Percentiles rank a stretch among this genome's conserved stretches.
Evolutionary conservation across 2,888 invertebrate genomes (phyloP).

Genomic region (Apotomis capreana): DNA sequence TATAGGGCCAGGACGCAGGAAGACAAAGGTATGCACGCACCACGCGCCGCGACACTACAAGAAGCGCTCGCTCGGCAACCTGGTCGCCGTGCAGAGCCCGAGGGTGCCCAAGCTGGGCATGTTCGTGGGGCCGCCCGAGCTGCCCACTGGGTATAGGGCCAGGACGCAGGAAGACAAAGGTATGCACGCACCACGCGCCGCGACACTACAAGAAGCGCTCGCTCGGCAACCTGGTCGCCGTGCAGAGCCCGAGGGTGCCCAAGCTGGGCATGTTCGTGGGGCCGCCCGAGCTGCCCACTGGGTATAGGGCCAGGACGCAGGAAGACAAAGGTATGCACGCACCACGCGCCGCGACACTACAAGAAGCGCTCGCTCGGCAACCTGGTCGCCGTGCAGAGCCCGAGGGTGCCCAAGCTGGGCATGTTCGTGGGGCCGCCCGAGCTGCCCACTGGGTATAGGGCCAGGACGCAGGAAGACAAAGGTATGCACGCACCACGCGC

Average conservation of each 20-base stretch:
- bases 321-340: slow-evolving; percentile 78
- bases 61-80: slow-evolving; percentile 76
- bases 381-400: slow-evolving; percentile 91
- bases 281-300: slow-evolving; percentile 86
- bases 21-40: slow-evolving; percentile 73
- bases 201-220: slow-evolving; percentile 79
- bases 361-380: slow-evolving; percentile 79
- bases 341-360: slow-evolving; percentile 73
- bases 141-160: slow-evolving; percentile 81
- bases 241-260: slow-evolving; percentile 92
- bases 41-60: slow-evolving; percentile 75
- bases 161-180: slow-evolving; percentile 81
- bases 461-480: slow-evolving; percentile 79
- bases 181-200: slow-evolving; percentile 67
- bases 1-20: slow-evolving; percentile 79
- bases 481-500: slow-evolving; percentile 71
- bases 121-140: slow-evolving; percentile 86
- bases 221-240: slow-evolving; percentile 85
- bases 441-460: slow-evolving; percentile 82
- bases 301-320: slow-evolving; percentile 74
- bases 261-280: slow-evolving; percentile 87
- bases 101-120: slow-evolving; percentile 89
- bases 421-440: slow-evolving; percentile 87
- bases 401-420: slow-evolving; percentile 89
- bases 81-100: slow-evolving; percentile 92